These are phyloP conservation scores for Hirtodrosophila duncani DNA, from an alignment of 2,888 invertebrate species.

Conservation along the genomic window DNA sequence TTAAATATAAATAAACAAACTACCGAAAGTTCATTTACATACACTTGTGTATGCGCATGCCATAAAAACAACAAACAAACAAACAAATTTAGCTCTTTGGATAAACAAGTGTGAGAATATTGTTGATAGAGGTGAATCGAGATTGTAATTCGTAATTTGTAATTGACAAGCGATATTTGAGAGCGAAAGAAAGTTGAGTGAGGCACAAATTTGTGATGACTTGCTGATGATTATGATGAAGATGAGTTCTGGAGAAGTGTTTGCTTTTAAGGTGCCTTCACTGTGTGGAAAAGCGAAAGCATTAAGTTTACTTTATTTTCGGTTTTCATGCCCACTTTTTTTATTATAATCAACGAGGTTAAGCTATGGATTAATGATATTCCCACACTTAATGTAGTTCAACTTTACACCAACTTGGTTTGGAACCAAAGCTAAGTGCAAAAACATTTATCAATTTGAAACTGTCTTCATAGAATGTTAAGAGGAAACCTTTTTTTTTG, in stretches of 20 bases:
- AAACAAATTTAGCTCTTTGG: conserved; percentile 29
- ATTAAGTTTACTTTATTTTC: no score
- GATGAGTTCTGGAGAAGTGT: no score
- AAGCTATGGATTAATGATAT: no score
- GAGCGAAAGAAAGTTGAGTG: conserved; percentile 5
- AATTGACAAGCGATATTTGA: no score
- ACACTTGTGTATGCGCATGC: conserved; percentile 18
- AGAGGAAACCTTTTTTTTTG: conserved; percentile 1
- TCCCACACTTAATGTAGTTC: no score
- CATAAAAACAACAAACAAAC: conserved; percentile 28
- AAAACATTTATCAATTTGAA: conserved; percentile 28
- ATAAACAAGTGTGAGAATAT: conserved; percentile 10
- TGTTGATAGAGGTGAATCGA: no score
- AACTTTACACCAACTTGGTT: conserved; percentile 16
- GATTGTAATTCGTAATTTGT: neutral
- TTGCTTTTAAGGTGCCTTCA: no score
- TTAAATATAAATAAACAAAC: conserved; percentile 29
- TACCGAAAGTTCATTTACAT: conserved; percentile 35
- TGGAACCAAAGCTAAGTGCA: conserved; percentile 27
- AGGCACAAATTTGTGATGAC: neutral
- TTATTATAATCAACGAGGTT: no score
- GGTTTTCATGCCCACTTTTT: no score
- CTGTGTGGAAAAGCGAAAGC: no score
- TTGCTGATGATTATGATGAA: no score
- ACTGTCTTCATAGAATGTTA: conserved; percentile 6